phyloP scores from a whole-genome alignment of 2,797 vertebrate genomes.

The Sebastes vulpes region DNA sequence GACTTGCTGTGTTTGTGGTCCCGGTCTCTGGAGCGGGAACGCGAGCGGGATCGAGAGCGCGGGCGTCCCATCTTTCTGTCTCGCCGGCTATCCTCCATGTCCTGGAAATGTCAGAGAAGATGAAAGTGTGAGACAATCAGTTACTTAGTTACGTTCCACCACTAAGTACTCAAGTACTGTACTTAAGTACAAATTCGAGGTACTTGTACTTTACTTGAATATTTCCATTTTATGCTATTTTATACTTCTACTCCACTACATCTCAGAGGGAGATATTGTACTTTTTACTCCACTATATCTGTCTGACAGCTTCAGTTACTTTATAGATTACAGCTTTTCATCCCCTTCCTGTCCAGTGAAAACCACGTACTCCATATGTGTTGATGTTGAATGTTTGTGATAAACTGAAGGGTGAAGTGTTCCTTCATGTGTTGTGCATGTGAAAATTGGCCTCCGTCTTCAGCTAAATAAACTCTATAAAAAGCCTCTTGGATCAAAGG shows the following conservation, averaged over 20 bases:
- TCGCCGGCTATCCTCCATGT: conserved; percentile 82
- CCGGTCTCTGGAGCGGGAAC: conserved; percentile 75
- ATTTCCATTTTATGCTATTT: background rate
- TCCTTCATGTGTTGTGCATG: too few species aligned
- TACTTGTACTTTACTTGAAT: background rate
- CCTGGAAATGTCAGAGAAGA: conserved; percentile 57
- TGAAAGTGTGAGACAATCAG: background rate
- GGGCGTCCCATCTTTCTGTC: conserved; percentile 83
- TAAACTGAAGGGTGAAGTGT: background rate
- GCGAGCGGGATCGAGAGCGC: conserved; percentile 80
- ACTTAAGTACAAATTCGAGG: background rate
- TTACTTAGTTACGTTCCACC: too few species aligned
- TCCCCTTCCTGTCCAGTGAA: background rate
- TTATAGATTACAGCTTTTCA: background rate
- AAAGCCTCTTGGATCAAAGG: background rate
- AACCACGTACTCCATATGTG: background rate
- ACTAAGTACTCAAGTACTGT: background rate
- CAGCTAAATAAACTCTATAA: background rate
- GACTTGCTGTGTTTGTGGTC: conserved; percentile 72
- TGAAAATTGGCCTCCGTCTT: background rate
- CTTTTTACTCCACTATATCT: background rate
- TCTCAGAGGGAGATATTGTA: background rate
- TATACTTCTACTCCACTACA: background rate
- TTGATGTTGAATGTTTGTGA: background rate
- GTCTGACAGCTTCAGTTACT: background rate